A percentile compares a stretch with the other conserved stretches of the same genome.
These are phyloP conservation scores for Morus bassanus DNA, from an alignment of 2,797 vertebrate species.

Conservation along the genomic window DNA sequence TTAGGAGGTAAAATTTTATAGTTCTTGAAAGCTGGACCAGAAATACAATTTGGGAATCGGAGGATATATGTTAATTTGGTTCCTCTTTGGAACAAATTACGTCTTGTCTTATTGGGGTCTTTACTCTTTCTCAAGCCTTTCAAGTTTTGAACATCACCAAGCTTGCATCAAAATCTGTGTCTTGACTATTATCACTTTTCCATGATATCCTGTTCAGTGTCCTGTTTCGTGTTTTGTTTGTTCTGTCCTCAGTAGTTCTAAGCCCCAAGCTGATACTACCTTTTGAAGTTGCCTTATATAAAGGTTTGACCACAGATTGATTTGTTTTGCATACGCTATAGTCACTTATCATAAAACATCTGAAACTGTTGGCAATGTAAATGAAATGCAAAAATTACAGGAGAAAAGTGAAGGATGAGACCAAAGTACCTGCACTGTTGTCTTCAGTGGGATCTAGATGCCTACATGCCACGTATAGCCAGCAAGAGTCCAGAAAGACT, in stretches of 20 bases:
- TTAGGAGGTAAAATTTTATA: conserved; percentile 72
- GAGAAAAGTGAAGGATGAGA: background rate
- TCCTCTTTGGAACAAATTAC: background rate
- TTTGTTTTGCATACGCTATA: background rate
- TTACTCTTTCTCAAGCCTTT: background rate
- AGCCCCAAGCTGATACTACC: background rate
- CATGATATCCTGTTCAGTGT: background rate
- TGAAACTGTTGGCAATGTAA: background rate
- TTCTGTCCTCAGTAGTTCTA: background rate
- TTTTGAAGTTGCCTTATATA: background rate
- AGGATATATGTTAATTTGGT: background rate
- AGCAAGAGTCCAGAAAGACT: background rate
- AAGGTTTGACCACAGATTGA: background rate
- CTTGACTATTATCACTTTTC: background rate
- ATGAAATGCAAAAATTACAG: background rate
- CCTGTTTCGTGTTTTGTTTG: background rate
- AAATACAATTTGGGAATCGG: background rate
- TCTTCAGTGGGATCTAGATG: background rate
- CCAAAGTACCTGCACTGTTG: background rate
- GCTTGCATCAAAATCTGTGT: background rate
- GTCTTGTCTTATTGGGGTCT: background rate
- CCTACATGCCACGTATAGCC: background rate
- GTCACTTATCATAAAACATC: background rate
- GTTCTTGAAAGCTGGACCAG: conserved; percentile 3
- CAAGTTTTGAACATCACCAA: background rate